Conservation (phyloP, 2,888 invertebrate species). For the Biston stratarius region DNA sequence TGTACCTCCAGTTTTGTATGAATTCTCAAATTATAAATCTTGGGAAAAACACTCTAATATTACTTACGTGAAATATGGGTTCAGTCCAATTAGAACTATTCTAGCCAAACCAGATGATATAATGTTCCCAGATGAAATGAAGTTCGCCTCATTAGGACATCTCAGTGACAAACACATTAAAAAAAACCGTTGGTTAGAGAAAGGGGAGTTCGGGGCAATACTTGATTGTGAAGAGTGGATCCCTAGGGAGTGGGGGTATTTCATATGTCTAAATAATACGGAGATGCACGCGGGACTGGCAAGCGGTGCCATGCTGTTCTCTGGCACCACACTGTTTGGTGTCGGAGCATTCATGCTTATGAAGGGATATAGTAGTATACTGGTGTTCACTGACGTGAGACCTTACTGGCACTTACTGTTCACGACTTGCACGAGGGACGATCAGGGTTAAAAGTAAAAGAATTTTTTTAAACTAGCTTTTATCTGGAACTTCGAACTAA, state of each 20-base stretch:
- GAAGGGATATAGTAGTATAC: neutral
- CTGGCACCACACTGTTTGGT: neutral
- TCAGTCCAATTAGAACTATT: neutral
- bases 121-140: neutral
- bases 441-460: neutral
- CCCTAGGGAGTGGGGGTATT: neutral
- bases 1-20: neutral
- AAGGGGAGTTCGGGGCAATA: neutral
- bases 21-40: neutral
- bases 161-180: neutral
- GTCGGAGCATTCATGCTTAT: neutral
- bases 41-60: neutral
- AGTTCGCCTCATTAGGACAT: constrained; percentile 4
- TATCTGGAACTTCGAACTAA: no score
- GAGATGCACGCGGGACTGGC: neutral
- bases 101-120: neutral
- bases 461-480: no score
- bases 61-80: neutral
- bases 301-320: neutral
- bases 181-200: neutral
- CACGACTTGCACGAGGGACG: neutral
- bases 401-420: neutral
- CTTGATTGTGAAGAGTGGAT: constrained; percentile 5
- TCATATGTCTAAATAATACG: constrained; percentile 3
- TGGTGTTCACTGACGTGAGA: constrained; percentile 7